These are phyloP conservation scores for Electrona antarctica DNA, from an alignment of 2,113 vertebrate species.

Conservation along the genomic window DNA sequence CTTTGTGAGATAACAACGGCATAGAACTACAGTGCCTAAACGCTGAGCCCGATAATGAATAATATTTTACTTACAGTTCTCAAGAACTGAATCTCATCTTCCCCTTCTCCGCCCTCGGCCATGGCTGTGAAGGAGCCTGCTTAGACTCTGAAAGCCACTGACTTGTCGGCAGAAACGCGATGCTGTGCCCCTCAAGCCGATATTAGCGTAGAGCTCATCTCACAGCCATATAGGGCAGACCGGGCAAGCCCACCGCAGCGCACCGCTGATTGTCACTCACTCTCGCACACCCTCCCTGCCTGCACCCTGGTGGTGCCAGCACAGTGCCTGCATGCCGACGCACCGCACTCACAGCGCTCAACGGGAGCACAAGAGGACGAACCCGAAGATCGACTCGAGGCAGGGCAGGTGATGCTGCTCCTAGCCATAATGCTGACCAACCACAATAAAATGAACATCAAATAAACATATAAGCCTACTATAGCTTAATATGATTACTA, in stretches of 20 bases:
- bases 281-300: conserved; percentile 10
- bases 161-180: conserved; percentile 79
- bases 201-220: conserved; percentile 92
- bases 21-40: no score
- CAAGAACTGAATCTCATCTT: conserved; percentile 99
- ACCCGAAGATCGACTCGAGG: no score
- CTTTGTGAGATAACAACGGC: not conserved
- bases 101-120: conserved; percentile 96
- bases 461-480: no score
- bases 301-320: conserved; percentile 40
- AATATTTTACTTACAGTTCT: conserved; percentile 91
- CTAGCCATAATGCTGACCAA: not conserved
- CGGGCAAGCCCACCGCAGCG: conserved; percentile 81
- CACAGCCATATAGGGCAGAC: conserved; percentile 94
- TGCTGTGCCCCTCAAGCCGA: conserved; percentile 81
- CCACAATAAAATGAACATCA: no score
- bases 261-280: conserved; percentile 76
- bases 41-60: no score
- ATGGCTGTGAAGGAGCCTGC: conserved; percentile 91
- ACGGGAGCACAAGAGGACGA: conserved; percentile 13
- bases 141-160: conserved; percentile 86
- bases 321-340: conserved; percentile 32
- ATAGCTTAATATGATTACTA: no score
- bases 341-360: not conserved
- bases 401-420: conserved; percentile 1